These are phyloP conservation scores for Tachysurus fulvidraco DNA, from an alignment of 2,113 vertebrate genomes.

Conservation along the genomic window DNA sequence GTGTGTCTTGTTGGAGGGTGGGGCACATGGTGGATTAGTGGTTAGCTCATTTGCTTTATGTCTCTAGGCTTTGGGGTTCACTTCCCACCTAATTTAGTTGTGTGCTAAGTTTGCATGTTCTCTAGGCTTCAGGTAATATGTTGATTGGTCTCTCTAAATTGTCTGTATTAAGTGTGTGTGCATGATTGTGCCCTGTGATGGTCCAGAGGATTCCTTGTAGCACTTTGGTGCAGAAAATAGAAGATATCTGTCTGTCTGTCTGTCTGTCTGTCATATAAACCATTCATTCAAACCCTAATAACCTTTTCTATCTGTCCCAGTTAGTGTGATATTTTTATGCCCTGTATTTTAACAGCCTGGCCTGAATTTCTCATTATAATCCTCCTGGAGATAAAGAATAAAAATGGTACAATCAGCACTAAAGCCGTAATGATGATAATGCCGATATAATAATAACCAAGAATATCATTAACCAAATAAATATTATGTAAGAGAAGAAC, in stretches of 20 bases:
- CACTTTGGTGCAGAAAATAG: too few species aligned
- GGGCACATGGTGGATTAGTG: too few species aligned
- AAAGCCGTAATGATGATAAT: neutral
- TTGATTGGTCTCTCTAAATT: too few species aligned
- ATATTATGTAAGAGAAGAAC: neutral
- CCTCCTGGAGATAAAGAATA: neutral
- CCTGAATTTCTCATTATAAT: constrained; percentile 16
- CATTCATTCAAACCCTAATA: neutral
- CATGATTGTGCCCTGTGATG: too few species aligned
- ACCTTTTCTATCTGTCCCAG: constrained; percentile 27
- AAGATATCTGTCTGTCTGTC: neutral
- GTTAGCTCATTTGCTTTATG: too few species aligned
- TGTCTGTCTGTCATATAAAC: too few species aligned
- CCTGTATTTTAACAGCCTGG: constrained; percentile 17
- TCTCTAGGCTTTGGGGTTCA: too few species aligned
- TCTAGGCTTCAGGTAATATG: too few species aligned
- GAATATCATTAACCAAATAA: neutral
- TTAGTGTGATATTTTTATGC: constrained; percentile 40
- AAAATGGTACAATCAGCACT: neutral
- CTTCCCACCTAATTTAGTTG: too few species aligned
- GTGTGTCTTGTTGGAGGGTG: neutral
- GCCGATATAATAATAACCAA: neutral
- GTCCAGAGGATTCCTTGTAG: too few species aligned
- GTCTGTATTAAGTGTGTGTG: too few species aligned
- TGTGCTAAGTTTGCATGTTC: too few species aligned